These are phyloP conservation scores for Lymantria monacha DNA, from an alignment of 2,888 invertebrate genomes.

Conservation along the genomic window DNA sequence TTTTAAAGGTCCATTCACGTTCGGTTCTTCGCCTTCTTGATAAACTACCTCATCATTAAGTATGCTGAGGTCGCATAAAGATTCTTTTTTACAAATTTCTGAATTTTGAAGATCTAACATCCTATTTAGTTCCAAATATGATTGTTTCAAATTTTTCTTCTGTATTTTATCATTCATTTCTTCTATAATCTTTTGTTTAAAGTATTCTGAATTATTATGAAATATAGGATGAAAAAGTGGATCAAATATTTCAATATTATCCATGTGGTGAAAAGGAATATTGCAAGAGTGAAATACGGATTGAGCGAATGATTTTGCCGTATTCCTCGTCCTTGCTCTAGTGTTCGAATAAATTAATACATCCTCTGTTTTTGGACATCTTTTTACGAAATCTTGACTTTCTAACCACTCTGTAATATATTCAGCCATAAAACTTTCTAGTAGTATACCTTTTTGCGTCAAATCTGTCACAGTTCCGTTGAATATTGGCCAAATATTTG, in stretches of 20 bases:
- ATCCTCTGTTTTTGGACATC: constrained; percentile 44
- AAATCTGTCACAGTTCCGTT: constrained; percentile 43
- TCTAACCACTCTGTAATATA: constrained; percentile 57
- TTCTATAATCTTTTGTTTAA: constrained; percentile 32
- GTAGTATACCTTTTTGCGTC: constrained; percentile 53
- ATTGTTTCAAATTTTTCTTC: constrained; percentile 35
- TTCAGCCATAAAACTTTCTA: constrained; percentile 61
- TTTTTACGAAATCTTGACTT: constrained; percentile 39
- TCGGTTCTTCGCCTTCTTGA: constrained; percentile 47
- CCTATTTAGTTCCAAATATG: constrained; percentile 44
- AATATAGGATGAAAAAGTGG: constrained; percentile 53
- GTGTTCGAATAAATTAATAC: constrained; percentile 60
- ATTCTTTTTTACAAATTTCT: constrained; percentile 41
- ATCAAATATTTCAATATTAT: constrained; percentile 46
- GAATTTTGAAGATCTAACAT: constrained; percentile 56
- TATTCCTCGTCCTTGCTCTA: constrained; percentile 50
- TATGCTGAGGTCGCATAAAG: constrained; percentile 47
- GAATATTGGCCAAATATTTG: constrained; percentile 53
- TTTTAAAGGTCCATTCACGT: constrained; percentile 50
- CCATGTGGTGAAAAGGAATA: constrained; percentile 38
- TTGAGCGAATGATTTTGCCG: constrained; percentile 52
- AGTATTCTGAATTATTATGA: constrained; percentile 39
- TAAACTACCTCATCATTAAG: constrained; percentile 38
- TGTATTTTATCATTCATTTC: constrained; percentile 51
- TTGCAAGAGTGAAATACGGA: constrained; percentile 57